Evolutionary conservation across 2,113 vertebrate genomes (phyloP), one percentile per base, ranked within the genome.

Genomic region (Ptyas mucosa): DNA sequence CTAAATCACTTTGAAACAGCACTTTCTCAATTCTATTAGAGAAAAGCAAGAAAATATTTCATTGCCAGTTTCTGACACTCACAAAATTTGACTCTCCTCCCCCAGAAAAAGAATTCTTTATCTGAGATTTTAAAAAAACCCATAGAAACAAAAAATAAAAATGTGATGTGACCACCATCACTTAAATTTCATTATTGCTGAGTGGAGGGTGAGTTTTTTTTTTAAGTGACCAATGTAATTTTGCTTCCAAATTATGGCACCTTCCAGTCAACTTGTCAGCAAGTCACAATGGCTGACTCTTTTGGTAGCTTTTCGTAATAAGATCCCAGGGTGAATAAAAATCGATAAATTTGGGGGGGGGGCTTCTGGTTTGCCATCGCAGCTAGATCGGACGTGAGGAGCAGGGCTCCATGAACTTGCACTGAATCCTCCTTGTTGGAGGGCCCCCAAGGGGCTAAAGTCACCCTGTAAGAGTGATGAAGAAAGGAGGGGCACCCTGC

Each of bases 201-300:
- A 49, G n/a, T 53, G 54, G 1, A 12, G 64, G 0, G 9, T 2
- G 6, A 54, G 61, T 91, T 75, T 2, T 0, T 34, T 91, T 87
- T 69, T 69, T 14, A 43, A 21, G 18, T 57, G 54, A 85, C 94
- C 88, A 26, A 51, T 46, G 85, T 81, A 4, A 39, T 0, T 0
- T 93, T 26, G 54, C 0, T 1, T 92, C 64, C 87, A 85, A 9
- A 92, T 53, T 57, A 89, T 14, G 93, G 91, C 5, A 29, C 51
- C 87, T 91, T 94, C 54, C 91, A 95, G 85, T 46, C 94, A 93
- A 43, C 21, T 93, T 94, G 58, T 90, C 94, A 81, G 0, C 0
- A 1, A 87, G 93, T 75, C 85, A 91, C 0, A 0, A 91, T 89
- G 0, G 6, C 91, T 91, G 91, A 88, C 87, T 91, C 86, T 92